Evolutionary conservation across 2,113 vertebrate genomes (phyloP), one percentile per base, ranked within the genome.

Genomic region (Machaerirhynchus nigripectus): DNA sequence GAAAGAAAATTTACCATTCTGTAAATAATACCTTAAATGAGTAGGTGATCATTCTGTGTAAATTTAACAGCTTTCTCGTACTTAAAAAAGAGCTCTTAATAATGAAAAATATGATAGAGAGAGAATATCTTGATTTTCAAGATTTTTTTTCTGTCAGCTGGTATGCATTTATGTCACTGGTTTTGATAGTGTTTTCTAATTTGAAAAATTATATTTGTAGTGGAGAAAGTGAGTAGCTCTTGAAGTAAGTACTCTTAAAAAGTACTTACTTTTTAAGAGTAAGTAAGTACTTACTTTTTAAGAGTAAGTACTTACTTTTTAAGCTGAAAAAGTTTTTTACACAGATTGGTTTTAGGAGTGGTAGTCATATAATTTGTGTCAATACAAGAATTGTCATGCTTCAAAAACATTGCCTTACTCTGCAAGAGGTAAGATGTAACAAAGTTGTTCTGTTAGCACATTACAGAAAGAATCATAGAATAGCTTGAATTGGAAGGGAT

Each of bases 41-140:
- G 61, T 59, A 80, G 33, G 9, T 39, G 18, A 68, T 86, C 6
- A 42, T 93, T 88, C 65, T 89, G 18, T 75, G 22, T 94, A 68
- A 67, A 86, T 95, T 94, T 93, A 81, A 85, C 21, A 91, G 47
- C 31, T 94, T 96, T 79, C 44, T 57, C 42, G 13, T 84, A 31
- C 30, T 85, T 95, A 33, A 50, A 87, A 76, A 88, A 49, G 47
- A 65, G 27, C 4, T 85, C 28, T 77, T 95, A 71, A 85, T 93
- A 92, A 92, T 67, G 31, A 90, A 93, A 81, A 87, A 59, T 73
- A 28, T 63, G 47, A 63, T 70, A 60, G 10, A 75, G 23, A 60
- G 10, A 75, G 23, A 64, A n/a, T 22, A 27, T 93, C 71, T 78
- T 94, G 92, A 46, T 84, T 92, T 93, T 84, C 71, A 82, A 85